Evolutionary conservation across 2,113 vertebrate genomes (phyloP), one percentile per base, ranked within the genome.

Genomic region (Siniperca chuatsi): DNA sequence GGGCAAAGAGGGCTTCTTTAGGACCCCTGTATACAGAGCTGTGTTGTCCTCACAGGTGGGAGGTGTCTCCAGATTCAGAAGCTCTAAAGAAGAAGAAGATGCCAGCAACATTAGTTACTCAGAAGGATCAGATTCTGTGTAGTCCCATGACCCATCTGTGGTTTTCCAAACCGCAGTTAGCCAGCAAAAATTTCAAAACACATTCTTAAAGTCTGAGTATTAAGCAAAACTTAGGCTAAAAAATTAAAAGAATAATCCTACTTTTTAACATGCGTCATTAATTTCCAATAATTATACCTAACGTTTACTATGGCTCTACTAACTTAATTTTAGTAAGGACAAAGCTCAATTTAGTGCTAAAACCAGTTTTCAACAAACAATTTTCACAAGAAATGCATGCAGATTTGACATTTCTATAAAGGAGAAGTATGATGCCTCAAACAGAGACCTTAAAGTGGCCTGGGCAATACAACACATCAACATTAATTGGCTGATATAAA

Each of bases 11-110:
- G 96, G 95, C 93, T 98, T 98, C 96, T 98, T 99, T 89, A 98
- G 95, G 87, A 98, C 97, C 57, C 97, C 98, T 0, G 98, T 97
- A 82, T 99, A 99, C 75, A 99, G 96, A 75, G 97, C 97, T 0
- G 96, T 90, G 89, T 96, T 96, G 87, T 98, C 97, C 62, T 99
- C 97, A 80, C 97, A 96, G 75, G 92, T 90, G 0, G 96, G 93
- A 48, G 96, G 89, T 1, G 84, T 93, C 81, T 98, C 97, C 75
- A 97, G 86, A 29, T 94, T 95, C 12, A 97, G 94, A 37, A 95
- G 93, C 75, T 98, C 98, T 94, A 81, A 25, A 58, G 35, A 25
- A 66, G 29, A 62, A n/a, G 70, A 67, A 12, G 16, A 76, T 29
- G 29, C 29, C 42, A 75, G 33, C 79, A 71, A 70, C 1, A 69